Base-by-base conservation (phyloP, 2,113 vertebrate genomes). In the Cebidichthys violaceus region DNA sequence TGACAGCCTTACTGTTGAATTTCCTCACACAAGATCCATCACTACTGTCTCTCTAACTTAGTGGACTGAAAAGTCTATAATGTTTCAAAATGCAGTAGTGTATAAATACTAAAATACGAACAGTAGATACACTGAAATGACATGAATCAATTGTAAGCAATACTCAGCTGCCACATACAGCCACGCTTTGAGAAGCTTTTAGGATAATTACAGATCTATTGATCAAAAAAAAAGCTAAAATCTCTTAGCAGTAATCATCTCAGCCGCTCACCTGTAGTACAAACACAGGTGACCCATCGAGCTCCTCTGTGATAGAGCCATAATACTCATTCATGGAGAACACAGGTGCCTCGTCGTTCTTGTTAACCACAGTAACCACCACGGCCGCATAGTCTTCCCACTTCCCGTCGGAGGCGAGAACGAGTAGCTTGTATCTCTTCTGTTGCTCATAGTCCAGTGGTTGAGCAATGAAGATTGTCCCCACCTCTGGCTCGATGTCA, bases 281-380 rank as follows among this genome's bases (percentile, higher is more conserved):
- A 79, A 97, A 97, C 78, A 97, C 94, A 15, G 97, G 96, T 22
- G 97, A 95, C 0, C 92, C 96, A 61, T 96, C 94, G 11, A 97
- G 93, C 82, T 97, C 96, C 82, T 98, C 97, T 6, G 95, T 96
- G 82, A 97, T 94, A 13, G 96, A 96, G 88, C 96, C 96, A 45
- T 96, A 96, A 91, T 97, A 98, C 84, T 98, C 96, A 0, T 86
- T 96, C 93, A 96, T 93, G 39, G 96, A 96, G 90, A 97, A 98
- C 61, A 97, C 94, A 0, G 97, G 97, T 3, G 96, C 94, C 89
- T 97, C 96, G 6, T 98, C 97, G 14, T 98, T 98, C 93, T 96
- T 96, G 91, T 97, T 97, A 17, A 96, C 84, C 66, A 97, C 90
- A 24, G 84, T 96, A 65, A 97, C 95, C 65, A 97, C 91, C 50